phyloP scores from a whole-genome alignment of 2,888 invertebrate genomes.

The Coecobrya sp. region DNA sequence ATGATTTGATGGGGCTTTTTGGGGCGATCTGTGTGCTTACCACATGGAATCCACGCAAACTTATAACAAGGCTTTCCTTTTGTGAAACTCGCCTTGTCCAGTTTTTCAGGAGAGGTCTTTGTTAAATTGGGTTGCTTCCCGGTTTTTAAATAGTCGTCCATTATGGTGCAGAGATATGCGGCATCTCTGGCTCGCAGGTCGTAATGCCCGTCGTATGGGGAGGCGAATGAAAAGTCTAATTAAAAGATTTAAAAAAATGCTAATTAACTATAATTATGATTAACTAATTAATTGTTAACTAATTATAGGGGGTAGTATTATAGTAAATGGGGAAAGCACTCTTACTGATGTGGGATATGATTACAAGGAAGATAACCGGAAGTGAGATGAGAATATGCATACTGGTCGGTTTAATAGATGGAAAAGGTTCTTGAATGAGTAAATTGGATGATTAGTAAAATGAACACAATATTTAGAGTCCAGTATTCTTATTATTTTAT shows the following conservation, averaged over 20 bases:
- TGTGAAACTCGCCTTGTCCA: constrained; percentile 53
- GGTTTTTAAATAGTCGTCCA: constrained; percentile 76
- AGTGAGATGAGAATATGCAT: constrained; percentile 5
- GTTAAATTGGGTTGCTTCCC: constrained; percentile 78
- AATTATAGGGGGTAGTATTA: too few species aligned
- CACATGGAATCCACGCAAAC: constrained; percentile 77
- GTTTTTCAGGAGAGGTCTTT: constrained; percentile 34
- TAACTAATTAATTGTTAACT: too few species aligned
- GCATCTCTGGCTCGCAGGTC: constrained; percentile 77
- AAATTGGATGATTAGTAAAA: not conserved
- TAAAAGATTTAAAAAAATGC: not conserved
- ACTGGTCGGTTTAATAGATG: not conserved
- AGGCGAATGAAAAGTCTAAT: not conserved
- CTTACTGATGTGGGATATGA: constrained; percentile 31
- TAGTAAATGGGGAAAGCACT: not conserved
- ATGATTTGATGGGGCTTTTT: too few species aligned
- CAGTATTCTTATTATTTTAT: too few species aligned
- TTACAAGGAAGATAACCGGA: not conserved
- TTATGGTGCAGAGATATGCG: constrained; percentile 77
- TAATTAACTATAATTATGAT: too few species aligned
- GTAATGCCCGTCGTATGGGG: constrained; percentile 70
- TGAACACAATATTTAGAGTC: not conserved
- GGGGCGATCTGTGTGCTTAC: constrained; percentile 72
- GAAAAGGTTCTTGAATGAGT: not conserved
- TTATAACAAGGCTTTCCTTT: constrained; percentile 78